Conservation (phyloP, 30 jellyfish, hydroid and myxozoan genomes). For the Calvadosia cruxmelitensis region DNA sequence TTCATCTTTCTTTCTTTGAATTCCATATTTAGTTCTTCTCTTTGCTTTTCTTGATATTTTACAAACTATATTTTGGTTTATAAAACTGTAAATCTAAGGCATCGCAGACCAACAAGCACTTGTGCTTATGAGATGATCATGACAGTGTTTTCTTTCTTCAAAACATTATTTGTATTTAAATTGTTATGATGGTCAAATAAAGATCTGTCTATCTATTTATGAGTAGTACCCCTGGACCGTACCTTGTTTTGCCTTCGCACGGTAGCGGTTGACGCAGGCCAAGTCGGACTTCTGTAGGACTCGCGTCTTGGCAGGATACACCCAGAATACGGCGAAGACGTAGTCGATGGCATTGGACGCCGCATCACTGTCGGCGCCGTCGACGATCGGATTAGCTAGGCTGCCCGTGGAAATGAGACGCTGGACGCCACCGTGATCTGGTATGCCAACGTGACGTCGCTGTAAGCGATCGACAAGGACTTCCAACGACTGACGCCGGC, state of each 20-base stretch:
- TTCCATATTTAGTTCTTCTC: too few relatives aligned
- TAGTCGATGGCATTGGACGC: slow-evolving; percentile 60
- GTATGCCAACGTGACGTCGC: slow-evolving; percentile 66
- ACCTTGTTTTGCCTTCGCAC: slow-evolving; percentile 61
- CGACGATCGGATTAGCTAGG: slow-evolving; percentile 17
- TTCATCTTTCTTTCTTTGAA: too few relatives aligned
- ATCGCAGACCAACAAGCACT: too few relatives aligned
- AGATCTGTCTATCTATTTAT: neutral
- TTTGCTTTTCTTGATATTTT: too few relatives aligned
- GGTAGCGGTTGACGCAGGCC: slow-evolving; percentile 50
- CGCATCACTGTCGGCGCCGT: slow-evolving; percentile 13
- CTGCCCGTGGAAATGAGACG: slow-evolving; percentile 72
- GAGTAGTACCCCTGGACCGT: neutral
- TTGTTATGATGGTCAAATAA: too few relatives aligned
- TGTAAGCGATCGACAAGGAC: neutral
- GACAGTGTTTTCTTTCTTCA: too few relatives aligned
- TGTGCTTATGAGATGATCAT: too few relatives aligned
- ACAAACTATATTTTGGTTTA: too few relatives aligned
- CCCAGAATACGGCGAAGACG: slow-evolving; percentile 62
- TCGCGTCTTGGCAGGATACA: slow-evolving; percentile 72
- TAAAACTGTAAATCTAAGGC: too few relatives aligned
- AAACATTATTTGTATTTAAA: too few relatives aligned
- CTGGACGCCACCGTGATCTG: slow-evolving; percentile 93
- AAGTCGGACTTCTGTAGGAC: slow-evolving; percentile 35
- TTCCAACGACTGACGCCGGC: neutral